Base-by-base conservation (phyloP, 1,140 invertebrate genomes). In the Procambarus virginalis region DNA sequence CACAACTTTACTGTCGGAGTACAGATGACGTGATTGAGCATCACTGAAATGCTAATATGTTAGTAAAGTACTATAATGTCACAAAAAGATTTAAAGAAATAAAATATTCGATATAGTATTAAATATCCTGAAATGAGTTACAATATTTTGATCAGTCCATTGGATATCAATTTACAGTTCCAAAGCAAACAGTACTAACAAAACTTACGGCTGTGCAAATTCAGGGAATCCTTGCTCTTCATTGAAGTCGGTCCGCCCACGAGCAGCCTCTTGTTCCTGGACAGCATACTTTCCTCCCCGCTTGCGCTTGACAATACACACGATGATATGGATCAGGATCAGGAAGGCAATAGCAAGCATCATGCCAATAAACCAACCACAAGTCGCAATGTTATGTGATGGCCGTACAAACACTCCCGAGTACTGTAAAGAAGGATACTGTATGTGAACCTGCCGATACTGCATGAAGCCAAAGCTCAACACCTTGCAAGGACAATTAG, bases 281-380 rank as follows among this genome's bases (percentile, higher is more conserved):
- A 99, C 98, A 89, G 97, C 97, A 94, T 99, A 98, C 94, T 98
- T 98, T 92, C 98, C 98, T 90, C 98, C 98, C 82, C 98, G 96
- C 94, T 99, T 99, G 92, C 98, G 95, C 93, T 98, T 97, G 88
- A 98, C 96, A 78, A 99, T 96, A 94, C 98, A 99, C 45, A 99
- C 97, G 87, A 99, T 96, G 93, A 99, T 97, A 84, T 99, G 95
- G 92, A 99, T 95, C 22, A 99, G 95, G 22, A 99, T 95, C 46
- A 99, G 95, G 94, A 99, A 97, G 55, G 98, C 97, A 92, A 99
- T 97, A 14, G 98, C 98, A 92, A 99, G 94, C 96, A 99, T 97
- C 96, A 99, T 98, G 87, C 96, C 97, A 94, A 99, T 98, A 93
- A 99, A 92, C 92, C 92, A 92, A 14, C 92, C 92, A 45, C 86